These are phyloP conservation scores for Setophaga kirtlandii DNA, from an alignment of 2,113 vertebrate genomes.

Conservation along the genomic window DNA sequence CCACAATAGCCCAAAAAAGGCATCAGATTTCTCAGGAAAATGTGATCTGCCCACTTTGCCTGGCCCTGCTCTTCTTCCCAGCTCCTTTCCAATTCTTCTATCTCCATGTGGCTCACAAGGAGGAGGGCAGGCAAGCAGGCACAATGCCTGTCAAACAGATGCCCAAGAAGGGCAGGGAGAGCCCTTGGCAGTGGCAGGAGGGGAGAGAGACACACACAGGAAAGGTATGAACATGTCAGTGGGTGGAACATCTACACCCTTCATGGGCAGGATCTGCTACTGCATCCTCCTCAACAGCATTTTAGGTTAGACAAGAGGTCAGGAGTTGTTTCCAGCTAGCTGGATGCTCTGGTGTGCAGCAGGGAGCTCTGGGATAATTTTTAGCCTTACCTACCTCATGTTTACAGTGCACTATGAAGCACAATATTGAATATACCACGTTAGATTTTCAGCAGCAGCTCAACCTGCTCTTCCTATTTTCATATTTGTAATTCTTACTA, in stretches of 20 bases:
- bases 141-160: background rate
- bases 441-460: background rate
- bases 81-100: background rate
- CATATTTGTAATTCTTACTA: background rate
- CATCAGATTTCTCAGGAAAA: background rate
- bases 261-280: background rate
- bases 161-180: background rate
- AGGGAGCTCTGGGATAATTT: background rate
- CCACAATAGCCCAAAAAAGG: background rate
- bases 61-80: background rate
- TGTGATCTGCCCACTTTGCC: background rate
- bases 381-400: background rate
- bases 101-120: fast-evolving
- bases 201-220: background rate
- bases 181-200: background rate
- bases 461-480: background rate
- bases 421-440: background rate
- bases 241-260: background rate
- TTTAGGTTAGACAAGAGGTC: background rate
- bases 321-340: background rate
- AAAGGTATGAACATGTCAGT: background rate
- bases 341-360: background rate
- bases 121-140: background rate
- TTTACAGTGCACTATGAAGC: background rate
- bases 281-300: background rate